Evolutionary conservation across 2,113 vertebrate species (phyloP), one percentile per base, ranked within the genome.

Genomic region (Neogale vison): DNA sequence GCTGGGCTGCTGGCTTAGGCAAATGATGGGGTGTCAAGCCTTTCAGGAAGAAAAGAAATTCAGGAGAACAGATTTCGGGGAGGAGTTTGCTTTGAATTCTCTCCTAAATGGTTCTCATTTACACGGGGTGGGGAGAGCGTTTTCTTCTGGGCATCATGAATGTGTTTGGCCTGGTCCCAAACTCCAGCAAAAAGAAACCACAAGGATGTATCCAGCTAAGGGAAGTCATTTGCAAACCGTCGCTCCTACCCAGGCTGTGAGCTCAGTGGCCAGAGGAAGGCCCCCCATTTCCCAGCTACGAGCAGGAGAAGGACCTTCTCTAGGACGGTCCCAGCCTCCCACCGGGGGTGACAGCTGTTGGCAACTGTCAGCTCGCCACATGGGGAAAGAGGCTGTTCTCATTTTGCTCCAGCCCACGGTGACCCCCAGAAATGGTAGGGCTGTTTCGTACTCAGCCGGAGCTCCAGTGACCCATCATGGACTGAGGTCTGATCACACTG

Each of bases 331-430:
- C 88, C 98, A 92, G 84, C 47, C 82, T 77, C 24, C 45, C 50
- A 36, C 14, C 69, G 13, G 94, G 83, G 8, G 57, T 93, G 93
- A 42, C 77, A 97, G 74, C 92, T 93, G 88, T 77, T 86, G 85
- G 45, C 52, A 13, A 59, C 26, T 83, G 69, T 88, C 24, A 97
- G 7, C 63, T 97, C 88, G 23, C 23, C 47, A 1, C n/a, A 52
- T 15, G 55, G 63, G 55, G 92, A 74, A 45, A 77, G 8, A 69
- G 47, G 59, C 67, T 96, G 92, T n/a, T 36, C 45, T 98, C 52
- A 45, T 95, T 85, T 84, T 83, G 47, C 42, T 76, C 13, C 81
- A 15, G 86, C 34, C 34, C 14, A 2, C 39, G 91, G 92, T 17
- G 36, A 39, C n/a, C 24, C 14, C 87, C 24, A 92, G 24, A n/a